phyloP scores from a whole-genome alignment of 2,113 vertebrate species.

The Lepus europaeus region DNA sequence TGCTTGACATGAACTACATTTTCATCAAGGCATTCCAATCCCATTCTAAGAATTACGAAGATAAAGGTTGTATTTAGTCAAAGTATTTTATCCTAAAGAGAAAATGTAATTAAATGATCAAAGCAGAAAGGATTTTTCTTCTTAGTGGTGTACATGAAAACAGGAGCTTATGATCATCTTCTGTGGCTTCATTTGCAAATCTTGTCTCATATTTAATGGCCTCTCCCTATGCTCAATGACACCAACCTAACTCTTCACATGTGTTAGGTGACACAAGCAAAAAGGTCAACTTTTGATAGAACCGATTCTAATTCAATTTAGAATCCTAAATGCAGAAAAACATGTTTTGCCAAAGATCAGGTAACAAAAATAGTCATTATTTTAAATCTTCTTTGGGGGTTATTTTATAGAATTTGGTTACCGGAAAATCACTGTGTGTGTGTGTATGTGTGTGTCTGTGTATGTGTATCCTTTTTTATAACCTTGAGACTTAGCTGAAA shows the following conservation, averaged over 20 bases:
- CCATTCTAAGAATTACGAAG: not conserved
- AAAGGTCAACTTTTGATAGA: not conserved
- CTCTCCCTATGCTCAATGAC: not conserved
- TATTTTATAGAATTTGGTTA: conserved; percentile 41
- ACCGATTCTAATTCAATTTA: not conserved
- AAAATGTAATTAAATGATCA: conserved; percentile 39
- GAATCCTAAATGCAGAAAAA: not conserved
- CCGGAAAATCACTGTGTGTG: conserved; percentile 45
- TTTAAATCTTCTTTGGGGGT: not conserved
- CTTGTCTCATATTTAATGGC: not conserved
- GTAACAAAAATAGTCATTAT: conserved; percentile 29
- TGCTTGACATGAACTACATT: not conserved
- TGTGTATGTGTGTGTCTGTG: not conserved
- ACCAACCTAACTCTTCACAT: not conserved
- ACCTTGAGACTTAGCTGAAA: conserved; percentile 19
- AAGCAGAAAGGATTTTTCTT: conserved; percentile 39
- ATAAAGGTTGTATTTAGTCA: not conserved
- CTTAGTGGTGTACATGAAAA: not conserved
- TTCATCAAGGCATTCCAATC: conserved; percentile 47
- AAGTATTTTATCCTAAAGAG: conserved; percentile 25
- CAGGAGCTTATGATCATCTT: not conserved
- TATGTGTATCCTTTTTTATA: not conserved
- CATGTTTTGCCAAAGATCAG: not conserved
- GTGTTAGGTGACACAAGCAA: not conserved
- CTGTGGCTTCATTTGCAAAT: not conserved